Evolutionary conservation across 1,140 invertebrate species (phyloP), one percentile per base, ranked within the genome.

Genomic region (Pseudomyrmex cubaensis): DNA sequence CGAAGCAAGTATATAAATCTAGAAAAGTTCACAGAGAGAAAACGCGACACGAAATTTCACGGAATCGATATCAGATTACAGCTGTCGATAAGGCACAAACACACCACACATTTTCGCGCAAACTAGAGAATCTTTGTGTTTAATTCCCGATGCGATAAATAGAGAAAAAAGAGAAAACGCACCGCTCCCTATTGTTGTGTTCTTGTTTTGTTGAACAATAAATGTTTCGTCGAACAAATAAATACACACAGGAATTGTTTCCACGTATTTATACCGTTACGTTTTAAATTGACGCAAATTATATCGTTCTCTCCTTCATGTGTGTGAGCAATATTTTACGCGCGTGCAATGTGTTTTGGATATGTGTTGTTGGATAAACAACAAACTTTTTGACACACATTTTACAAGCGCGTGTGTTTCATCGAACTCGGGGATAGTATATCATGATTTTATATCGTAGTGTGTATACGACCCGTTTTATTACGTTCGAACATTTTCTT

Each of bases 41-140:
- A 70, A 50, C 22, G 48, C 12, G 48, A 46, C 13, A n/a, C 17
- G 44, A 57, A 46, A 57, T 56, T 17, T 4, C 20, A 25, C 5
- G 25, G 57, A 48, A 82, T 63, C 48, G 80, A 76, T 82, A 12
- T 13, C 52, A 82, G 76, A 74, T 82, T 82, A 70, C 48, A 56
- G 52, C 57, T 62, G 76, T 80, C 76, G 59, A 80, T 80, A 80
- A 13, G 44, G n/a, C 22, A 20, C 20, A 50, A 72, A 69, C 69
- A 78, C 70, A 80, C 76, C 59, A n/a, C n/a, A 48, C 54, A 80
- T 56, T 72, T 80, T 80, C 48, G 44, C 59, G 22, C 76, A 80
- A 62, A 80, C n/a, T 61, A 66, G 12, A 59, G 13, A 20, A 80
- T 70, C 76, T 80, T 48, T 20, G 35, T 22, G 66, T 72, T 59